Base-by-base conservation (phyloP, 2,113 vertebrate species). In the Cochlearius cochlearius region DNA sequence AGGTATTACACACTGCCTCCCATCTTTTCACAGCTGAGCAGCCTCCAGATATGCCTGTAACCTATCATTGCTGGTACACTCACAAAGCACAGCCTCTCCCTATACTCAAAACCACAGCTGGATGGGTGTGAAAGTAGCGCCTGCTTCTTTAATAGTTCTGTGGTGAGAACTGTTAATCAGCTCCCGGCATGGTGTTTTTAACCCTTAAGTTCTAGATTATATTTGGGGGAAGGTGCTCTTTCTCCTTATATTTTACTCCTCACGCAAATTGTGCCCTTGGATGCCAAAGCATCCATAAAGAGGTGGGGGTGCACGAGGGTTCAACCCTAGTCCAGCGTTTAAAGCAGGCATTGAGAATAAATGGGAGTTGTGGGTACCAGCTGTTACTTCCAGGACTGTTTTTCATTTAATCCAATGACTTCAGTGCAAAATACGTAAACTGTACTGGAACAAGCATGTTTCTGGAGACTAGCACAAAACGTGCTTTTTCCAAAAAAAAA, bases 191-290 rank as follows among this genome's bases (percentile, higher is more conserved):
- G 6, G 10, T 41, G 45, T 3, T 39, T 88, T 94, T 88, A 94
- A 90, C 81, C 29, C 69, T 67, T 69, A 27, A 50, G 3, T 5
- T 75, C 20, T 56, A 39, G 38, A 18, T 55, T 18, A 5, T 59
- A 16, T 77, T 7, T 92, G 19, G 8, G 18, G 3, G 41, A 79
- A 43, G 13, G 25, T 27, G 34, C 4, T 74, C 11, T 66, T 84
- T 63, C 66, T 89, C 32, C 34, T 90, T 50, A 4, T 38, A 6
- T 74, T 80, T 84, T 38, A 20, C 4, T 92, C 21, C 41, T 60
- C 0, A 0, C 82, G 45, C 16, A 69, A 2, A 52, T 58, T 47
- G 23, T 58, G 63, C 36, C 6, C 2, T 14, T 64, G 36, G 41
- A 32, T 36, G 11, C 45, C 45, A 50, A n/a, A 80, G 39, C 26